phyloP scores from a whole-genome alignment of 2,888 invertebrate genomes.

The Pterostichus niger region DNA sequence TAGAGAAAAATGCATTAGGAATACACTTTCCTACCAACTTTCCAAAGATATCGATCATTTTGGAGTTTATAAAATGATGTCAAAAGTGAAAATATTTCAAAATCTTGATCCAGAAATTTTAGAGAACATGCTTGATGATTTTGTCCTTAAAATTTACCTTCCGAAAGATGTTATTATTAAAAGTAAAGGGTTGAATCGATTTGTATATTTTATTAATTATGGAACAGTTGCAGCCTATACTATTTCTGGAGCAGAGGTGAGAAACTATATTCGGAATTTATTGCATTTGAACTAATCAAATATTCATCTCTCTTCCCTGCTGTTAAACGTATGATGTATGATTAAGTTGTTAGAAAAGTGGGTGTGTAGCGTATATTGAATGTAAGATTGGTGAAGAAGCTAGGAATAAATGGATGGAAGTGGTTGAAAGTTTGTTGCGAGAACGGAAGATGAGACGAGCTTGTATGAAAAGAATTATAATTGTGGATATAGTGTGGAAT shows the following conservation, averaged over 20 bases:
- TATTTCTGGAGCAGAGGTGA: slow-evolving; percentile 75
- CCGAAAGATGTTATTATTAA: slow-evolving; percentile 74
- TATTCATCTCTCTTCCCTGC: too few relatives aligned
- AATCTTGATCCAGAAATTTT: slow-evolving; percentile 73
- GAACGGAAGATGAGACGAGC: too few relatives aligned
- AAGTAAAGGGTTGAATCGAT: slow-evolving; percentile 72
- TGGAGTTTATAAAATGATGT: slow-evolving; percentile 68
- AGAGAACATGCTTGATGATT: slow-evolving; percentile 71
- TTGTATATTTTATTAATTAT: slow-evolving; percentile 75
- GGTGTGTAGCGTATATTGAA: too few relatives aligned
- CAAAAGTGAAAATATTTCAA: slow-evolving; percentile 75
- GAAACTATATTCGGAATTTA: background rate
- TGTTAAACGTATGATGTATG: too few relatives aligned
- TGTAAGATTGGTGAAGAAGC: too few relatives aligned
- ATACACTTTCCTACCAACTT: slow-evolving; percentile 74
- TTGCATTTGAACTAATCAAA: too few relatives aligned
- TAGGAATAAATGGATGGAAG: too few relatives aligned
- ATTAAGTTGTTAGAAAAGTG: too few relatives aligned
- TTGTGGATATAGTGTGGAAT: too few relatives aligned
- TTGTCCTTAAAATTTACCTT: slow-evolving; percentile 75
- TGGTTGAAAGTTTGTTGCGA: too few relatives aligned
- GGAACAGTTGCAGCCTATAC: slow-evolving; percentile 77
- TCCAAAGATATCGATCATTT: slow-evolving; percentile 47
- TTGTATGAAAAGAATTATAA: too few relatives aligned
- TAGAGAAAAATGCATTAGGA: slow-evolving; percentile 76